Conservation (phyloP, 2,113 vertebrate genomes). For the Butorides virescens region DNA sequence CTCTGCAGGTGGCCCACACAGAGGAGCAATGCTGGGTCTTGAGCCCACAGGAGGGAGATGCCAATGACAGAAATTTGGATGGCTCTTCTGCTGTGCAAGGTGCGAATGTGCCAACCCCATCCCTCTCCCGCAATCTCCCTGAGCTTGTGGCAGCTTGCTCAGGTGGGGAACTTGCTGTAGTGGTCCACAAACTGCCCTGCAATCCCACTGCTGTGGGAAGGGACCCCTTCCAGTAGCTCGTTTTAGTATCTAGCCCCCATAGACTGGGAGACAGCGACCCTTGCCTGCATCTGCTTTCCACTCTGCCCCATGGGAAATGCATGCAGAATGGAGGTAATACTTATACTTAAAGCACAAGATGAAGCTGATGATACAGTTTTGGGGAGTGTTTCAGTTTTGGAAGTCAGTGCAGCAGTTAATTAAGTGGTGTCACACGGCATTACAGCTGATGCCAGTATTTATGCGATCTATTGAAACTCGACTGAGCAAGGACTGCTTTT, state of each 20-base stretch:
- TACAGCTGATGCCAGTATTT: not conserved
- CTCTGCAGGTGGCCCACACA: not conserved
- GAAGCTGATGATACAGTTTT: not conserved
- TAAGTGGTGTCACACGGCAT: not conserved
- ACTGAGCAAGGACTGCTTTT: not conserved
- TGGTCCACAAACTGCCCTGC: not conserved
- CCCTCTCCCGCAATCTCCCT: fast-evolving
- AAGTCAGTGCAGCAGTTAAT: not conserved
- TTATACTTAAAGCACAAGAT: not conserved
- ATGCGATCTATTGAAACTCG: not conserved
- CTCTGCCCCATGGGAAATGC: not conserved
- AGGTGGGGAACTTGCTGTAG: not conserved
- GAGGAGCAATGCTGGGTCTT: not conserved
- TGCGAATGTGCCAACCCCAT: not conserved
- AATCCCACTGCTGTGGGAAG: not conserved
- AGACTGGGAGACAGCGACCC: not conserved
- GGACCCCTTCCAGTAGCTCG: not conserved
- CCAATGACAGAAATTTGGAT: not conserved
- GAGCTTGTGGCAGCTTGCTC: not conserved
- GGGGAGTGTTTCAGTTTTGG: not conserved
- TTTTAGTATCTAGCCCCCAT: not conserved
- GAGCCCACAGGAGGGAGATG: not conserved
- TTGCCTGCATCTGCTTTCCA: not conserved
- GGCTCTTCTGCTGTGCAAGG: not conserved
- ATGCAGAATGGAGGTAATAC: not conserved